Evolutionary conservation across 2,113 vertebrate species (phyloP), one percentile per base, ranked within the genome.

Genomic region (Rhinolophus sinicus): DNA sequence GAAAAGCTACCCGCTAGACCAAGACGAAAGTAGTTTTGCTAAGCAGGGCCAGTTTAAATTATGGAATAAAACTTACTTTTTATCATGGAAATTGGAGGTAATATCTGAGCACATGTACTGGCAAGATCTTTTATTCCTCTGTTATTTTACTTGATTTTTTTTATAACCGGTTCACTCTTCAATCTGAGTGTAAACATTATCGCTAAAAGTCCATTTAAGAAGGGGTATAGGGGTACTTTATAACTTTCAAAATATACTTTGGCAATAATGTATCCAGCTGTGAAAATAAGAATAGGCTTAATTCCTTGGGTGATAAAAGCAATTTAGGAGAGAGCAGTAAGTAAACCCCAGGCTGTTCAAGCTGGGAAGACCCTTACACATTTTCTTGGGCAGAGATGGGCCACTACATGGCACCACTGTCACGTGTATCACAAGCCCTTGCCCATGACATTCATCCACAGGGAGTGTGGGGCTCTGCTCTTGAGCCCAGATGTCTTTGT

Each of bases 271-370:
- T 77, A 52, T 14, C 54, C 94, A 95, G 84, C 94, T 96, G 72
- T 96, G 85, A 96, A 97, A 95, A 93, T 95, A 97, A 92, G 88
- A 93, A 73, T 44, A 65, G 40, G 47, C n/a, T 69, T 90, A 73
- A 77, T 97, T 95, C 47, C 54, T 86, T 1, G 12, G 28, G 11
- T 82, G 73, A 94, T 82, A 93, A 47, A 94, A 84, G 69, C 90
- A 88, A 88, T 95, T 87, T 77, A 81, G 47, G 26, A 28, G 56
- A 67, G 5, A 81, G 56, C 44, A 92, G 40, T 47, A 78, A 86
- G 38, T 80, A 82, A 94, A 83, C 69, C 52, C 30, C 13, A 75
- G 77, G n/a, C 50, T 24, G 9, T 65, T 69, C 50, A 35, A 52
- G 40, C 35, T 58, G 15, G 16, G 54, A 83, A 44, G 33, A 81